Evolutionary conservation across 2,797 vertebrate genomes (phyloP).

Genomic region (Lophotriccus pileatus): DNA sequence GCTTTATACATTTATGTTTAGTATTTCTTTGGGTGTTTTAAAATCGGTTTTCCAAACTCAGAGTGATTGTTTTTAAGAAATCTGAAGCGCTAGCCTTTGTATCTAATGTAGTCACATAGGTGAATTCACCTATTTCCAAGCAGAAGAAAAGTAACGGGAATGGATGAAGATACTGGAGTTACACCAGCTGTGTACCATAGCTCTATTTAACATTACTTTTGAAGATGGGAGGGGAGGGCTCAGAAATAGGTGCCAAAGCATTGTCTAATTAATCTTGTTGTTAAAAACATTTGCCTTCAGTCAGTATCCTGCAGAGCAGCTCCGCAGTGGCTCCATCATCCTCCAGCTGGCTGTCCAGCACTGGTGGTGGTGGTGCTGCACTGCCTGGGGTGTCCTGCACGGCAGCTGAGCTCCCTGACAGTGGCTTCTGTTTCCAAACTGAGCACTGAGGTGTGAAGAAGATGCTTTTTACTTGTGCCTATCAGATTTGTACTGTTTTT

Average conservation of each 20-base stretch:
- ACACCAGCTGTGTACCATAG: not conserved
- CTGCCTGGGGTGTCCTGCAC: not conserved
- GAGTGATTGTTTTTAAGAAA: slow-evolving; percentile 48
- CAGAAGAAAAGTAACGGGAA: not conserved
- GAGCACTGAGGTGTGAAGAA: slow-evolving; percentile 17
- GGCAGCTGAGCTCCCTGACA: not conserved
- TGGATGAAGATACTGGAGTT: not conserved
- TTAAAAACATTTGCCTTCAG: not conserved
- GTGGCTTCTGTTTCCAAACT: not conserved
- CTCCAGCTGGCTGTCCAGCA: not conserved
- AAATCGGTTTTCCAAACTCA: slow-evolving; percentile 22
- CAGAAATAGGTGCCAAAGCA: slow-evolving; percentile 60
- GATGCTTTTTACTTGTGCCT: slow-evolving; percentile 63
- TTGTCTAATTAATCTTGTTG: not conserved
- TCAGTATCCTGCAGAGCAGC: not conserved
- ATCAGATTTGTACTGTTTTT: slow-evolving; percentile 27
- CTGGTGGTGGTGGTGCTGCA: not conserved
- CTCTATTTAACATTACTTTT: not conserved
- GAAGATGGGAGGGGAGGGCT: not conserved
- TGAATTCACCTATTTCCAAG: slow-evolving; percentile 19
- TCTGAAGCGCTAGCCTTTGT: slow-evolving; percentile 53
- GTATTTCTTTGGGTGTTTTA: slow-evolving; percentile 23
- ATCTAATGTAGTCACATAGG: slow-evolving; percentile 10
- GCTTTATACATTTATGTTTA: slow-evolving; percentile 54
- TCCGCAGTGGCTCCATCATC: not conserved